Evolutionary conservation across 2,888 invertebrate genomes (phyloP).

Genomic region (Boloria euphrosyne): DNA sequence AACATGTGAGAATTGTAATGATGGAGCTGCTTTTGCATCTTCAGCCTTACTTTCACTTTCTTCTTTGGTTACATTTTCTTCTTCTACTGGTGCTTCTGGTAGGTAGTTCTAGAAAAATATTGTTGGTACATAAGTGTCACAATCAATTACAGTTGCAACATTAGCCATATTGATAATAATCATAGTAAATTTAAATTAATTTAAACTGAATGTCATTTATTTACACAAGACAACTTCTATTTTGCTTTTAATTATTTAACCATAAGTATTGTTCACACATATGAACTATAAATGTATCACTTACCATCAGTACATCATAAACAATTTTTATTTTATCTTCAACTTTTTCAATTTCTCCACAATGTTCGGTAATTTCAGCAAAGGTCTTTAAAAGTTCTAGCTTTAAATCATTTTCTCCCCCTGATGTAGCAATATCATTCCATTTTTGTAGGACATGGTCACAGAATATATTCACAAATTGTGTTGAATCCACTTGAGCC

Average conservation of each 20-base stretch:
- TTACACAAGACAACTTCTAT: no score
- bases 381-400: slow-evolving; percentile 92
- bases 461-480: slow-evolving; percentile 92
- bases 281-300: slow-evolving; percentile 3
- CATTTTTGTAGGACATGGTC: slow-evolving; percentile 90
- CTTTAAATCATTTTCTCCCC: slow-evolving; percentile 84
- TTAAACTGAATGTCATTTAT: no score
- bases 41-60: slow-evolving; percentile 56
- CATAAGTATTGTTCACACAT: no score
- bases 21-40: slow-evolving; percentile 83
- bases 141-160: no score
- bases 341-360: slow-evolving; percentile 89
- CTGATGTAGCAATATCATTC: slow-evolving; percentile 84
- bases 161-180: no score
- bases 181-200: no score
- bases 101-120: slow-evolving; percentile 87
- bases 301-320: slow-evolving; percentile 89
- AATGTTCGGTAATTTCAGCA: slow-evolving; percentile 91
- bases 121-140: no score
- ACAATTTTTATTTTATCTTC: slow-evolving; percentile 88
- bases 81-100: slow-evolving; percentile 90
- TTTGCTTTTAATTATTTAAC: no score
- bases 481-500: slow-evolving; percentile 92
- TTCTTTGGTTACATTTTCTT: slow-evolving; percentile 65
- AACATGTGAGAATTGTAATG: slow-evolving; percentile 95